Base-by-base conservation (phyloP, 2,888 invertebrate species). In the Rotaria sp. region DNA sequence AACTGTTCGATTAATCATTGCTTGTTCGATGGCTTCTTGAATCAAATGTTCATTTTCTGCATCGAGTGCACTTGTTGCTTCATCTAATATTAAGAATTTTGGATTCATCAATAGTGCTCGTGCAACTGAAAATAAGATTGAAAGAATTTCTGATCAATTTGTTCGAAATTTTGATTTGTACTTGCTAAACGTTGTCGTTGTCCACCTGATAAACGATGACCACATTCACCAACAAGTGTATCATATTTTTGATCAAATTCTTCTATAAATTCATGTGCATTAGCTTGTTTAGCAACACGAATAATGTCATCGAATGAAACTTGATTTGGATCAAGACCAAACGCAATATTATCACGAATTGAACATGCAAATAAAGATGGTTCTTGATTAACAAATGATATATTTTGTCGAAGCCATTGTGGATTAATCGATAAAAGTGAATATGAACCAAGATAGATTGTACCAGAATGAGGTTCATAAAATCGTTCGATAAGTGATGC, bases 1-100 rank as follows among this genome's bases (percentile, higher is more conserved):
- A 1, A 90, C 90, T n/a, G 90, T 90, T 45, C 90, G 88, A 21
- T 89, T 89, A 84, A 89, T 89, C 89, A 90, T 90, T 52, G 90
- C 90, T 84, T 89, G 85, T 85, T 90, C 90, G 38, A 90, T 88
- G 11, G 90, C 90, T 87, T 90, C 90, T 87, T 90, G 89, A 52
- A 90, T 90, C 84, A 90, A 87, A 86, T 90, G 89, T 87, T 90
- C 90, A 88, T 90, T 90, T 86, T 90, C 90, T n/a, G 90, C 89
- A 89, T 90, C 90, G 55, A 87, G 50, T 0, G 85, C 85, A 26
- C 85, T 85, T 35, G 87, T 87, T 45, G 87, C 85, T 84, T 84
- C 85, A 48, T 85, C 84, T 7, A 84, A 38, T 30, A 90, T 88
- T n/a, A 90, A 87, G 24, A 90, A 87, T 11, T 88, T 88, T 30